Evolutionary conservation across 2,113 vertebrate species (phyloP), one percentile per base, ranked within the genome.

Genomic region (Narcine bancroftii): DNA sequence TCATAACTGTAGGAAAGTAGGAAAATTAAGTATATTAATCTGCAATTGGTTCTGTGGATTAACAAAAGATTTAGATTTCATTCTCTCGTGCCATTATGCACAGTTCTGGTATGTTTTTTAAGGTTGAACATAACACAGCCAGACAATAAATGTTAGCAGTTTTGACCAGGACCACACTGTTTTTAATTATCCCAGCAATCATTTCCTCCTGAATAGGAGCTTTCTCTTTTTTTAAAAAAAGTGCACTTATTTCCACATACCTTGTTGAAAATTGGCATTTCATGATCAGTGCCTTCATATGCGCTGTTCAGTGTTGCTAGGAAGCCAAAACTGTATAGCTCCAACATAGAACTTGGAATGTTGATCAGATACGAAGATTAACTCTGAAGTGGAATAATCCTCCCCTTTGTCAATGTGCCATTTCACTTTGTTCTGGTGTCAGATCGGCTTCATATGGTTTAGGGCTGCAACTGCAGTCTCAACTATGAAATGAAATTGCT

Each of bases 61-160:
- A 47, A 33, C 29, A 53, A 13, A 9, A 29, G 2, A 4, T 60
- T 13, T 60, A 19, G n/a, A 21, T 17, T 85, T 60, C n/a, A 85
- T 85, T 85, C 81, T 85, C n/a, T 85, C 81, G 81, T 60, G 81
- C 53, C n/a, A 85, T 36, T 60, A 21, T 56, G 56, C 11, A n/a
- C 15, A 85, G 33, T 3, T n/a, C 4, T 60, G 33, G 33, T 21
- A 36, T 13, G 33, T 6, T 69, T 69, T 69, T 83, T 85, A n/a
- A 60, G 33, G 9, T 81, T n/a, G 15, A 85, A 85, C 81, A 60
- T n/a, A 85, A 24, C 45, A 21, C 29, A 85, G 17, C 33, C 50
- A 85, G 15, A 85, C 33, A 21, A 60, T 29, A 85, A 56, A n/a
- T 36, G 1, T 60, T 85, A n/a, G 50, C 56, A 60, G 50, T n/a